A percentile compares a stretch with the other conserved stretches of the same genome.
These are phyloP conservation scores for Cataglyphis albicans DNA, from an alignment of 2,888 invertebrate species.

Conservation along the genomic window DNA sequence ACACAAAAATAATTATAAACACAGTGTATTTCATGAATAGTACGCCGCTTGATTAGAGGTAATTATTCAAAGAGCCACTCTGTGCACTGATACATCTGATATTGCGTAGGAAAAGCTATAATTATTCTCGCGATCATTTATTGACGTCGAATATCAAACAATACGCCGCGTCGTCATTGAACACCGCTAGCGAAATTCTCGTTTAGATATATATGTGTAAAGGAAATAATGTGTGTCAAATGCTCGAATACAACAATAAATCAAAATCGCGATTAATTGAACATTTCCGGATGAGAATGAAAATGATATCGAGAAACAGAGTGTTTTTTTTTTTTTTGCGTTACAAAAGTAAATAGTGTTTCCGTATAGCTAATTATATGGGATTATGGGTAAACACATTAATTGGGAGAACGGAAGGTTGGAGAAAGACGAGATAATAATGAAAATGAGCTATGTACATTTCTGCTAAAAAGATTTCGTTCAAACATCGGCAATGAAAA, in stretches of 20 bases:
- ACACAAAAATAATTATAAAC: too few species aligned
- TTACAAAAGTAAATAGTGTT: neutral
- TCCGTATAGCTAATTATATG: neutral
- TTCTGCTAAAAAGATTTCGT: neutral
- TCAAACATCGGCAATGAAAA: neutral
- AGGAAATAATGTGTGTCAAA: constrained; percentile 21
- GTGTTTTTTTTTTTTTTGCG: neutral
- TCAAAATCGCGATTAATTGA: constrained; percentile 35
- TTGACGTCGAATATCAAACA: constrained; percentile 38
- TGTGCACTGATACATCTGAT: neutral
- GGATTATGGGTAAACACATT: neutral
- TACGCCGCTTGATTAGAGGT: neutral
- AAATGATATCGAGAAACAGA: neutral
- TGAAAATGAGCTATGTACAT: neutral
- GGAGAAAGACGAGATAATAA: neutral
- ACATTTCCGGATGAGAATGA: neutral
- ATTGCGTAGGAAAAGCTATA: constrained; percentile 2
- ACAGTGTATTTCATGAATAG: neutral
- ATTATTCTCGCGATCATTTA: constrained; percentile 34
- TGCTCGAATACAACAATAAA: constrained; percentile 20
- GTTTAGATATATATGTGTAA: neutral
- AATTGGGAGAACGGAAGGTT: constrained; percentile 14
- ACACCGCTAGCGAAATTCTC: constrained; percentile 14
- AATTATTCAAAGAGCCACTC: constrained; percentile 7
- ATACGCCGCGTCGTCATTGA: constrained; percentile 9